These are phyloP conservation scores for Arenaria interpres DNA, from an alignment of 2,113 vertebrate genomes.

Conservation along the genomic window DNA sequence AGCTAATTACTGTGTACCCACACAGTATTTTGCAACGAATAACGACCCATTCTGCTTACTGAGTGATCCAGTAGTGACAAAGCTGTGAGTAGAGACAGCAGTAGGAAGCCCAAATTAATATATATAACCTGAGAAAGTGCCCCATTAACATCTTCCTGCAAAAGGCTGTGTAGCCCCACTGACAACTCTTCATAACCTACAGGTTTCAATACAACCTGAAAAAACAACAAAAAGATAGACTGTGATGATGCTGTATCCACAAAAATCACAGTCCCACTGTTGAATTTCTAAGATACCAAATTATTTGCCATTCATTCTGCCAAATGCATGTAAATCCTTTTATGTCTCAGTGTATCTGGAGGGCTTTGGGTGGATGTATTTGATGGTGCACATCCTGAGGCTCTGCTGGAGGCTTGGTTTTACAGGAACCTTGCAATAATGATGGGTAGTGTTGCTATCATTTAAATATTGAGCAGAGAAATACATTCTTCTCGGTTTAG, in stretches of 20 bases:
- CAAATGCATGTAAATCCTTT: not conserved
- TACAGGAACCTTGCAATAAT: not conserved
- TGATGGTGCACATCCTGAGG: not conserved
- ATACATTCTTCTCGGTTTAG: rapidly evolving
- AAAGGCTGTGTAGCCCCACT: not conserved
- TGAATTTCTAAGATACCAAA: not conserved
- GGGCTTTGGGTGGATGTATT: not conserved
- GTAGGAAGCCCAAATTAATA: not conserved
- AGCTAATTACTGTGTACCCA: not conserved
- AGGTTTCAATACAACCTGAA: not conserved
- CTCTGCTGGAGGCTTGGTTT: not conserved
- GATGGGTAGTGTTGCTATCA: rapidly evolving
- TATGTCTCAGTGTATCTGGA: rapidly evolving
- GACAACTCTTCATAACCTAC: not conserved
- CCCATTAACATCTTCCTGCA: not conserved
- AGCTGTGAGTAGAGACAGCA: not conserved
- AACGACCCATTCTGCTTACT: not conserved
- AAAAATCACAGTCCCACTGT: not conserved
- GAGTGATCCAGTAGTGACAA: not conserved
- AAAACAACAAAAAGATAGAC: not conserved
- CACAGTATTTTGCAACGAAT: not conserved
- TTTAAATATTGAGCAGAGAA: not conserved
- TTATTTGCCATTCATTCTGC: not conserved
- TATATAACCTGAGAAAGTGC: not conserved
- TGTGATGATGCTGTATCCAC: not conserved